Base-by-base conservation (phyloP, 2,797 vertebrate genomes). In the Sebastes umbrosus region DNA sequence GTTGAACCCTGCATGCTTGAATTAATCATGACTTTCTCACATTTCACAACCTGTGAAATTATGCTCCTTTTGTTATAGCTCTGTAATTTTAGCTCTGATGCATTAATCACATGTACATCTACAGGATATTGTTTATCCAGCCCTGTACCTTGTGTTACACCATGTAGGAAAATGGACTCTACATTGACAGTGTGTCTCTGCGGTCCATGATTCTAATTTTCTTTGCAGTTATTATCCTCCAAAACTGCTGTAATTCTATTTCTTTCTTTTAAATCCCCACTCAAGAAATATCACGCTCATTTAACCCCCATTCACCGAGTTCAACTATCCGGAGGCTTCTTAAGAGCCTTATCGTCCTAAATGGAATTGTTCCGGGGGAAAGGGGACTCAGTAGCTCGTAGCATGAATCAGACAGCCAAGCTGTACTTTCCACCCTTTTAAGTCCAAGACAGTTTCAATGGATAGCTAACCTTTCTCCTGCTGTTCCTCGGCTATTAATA, bases 401-500 rank as follows among this genome's bases (percentile, higher is more conserved):
- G 58, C 46, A 74, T 68, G 8, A 60, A 69, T 62, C 58, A 75
- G 79, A 80, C 71, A 75, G 69, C 60, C 29, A 29, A 67, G 70
- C 73, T 65, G 67, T 73, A 76, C 76, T 79, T 80, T 82, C 78
- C 73, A 66, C 20, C 74, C 80, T 83, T 85, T 82, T 63, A 80
- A 81, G 87, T 85, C 68, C 69, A 73, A 73, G 75, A 86, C 83
- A 64, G 80, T 87, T 88, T 86, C 83, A 90, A 58, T 89, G 79
- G 82, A 83, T 71, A 71, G 58, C 77, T 83, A 87, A 92, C 88
- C 87, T 93, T 91, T 90, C 84, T 87, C 90, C 85, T 79, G 83
- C 88, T 88, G 82, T 66, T 90, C 75, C 77, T 69, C n/a, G 2
- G 76, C 87, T 93, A 90, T 90, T 88, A 88, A 91, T 90, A 92